Evolutionary conservation across 2,113 vertebrate genomes (phyloP).

Genomic region (Phoxinus phoxinus): DNA sequence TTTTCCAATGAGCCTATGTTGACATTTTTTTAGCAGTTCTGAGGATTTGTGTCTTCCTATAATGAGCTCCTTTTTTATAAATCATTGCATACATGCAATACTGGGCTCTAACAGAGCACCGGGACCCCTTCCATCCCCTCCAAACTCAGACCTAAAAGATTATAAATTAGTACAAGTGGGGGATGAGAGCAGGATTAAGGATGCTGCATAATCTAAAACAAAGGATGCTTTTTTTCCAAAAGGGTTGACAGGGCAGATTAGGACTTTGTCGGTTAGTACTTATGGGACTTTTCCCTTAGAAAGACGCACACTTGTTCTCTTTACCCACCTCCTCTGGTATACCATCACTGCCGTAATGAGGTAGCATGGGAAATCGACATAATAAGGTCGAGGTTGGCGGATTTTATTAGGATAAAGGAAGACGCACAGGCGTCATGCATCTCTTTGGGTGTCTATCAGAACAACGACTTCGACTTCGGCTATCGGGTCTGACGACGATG

Average conservation of each 20-base stretch:
- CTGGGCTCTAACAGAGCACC: slow-evolving; percentile 20
- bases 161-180: slow-evolving; percentile 71
- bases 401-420: slow-evolving; percentile 66
- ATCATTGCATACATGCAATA: slow-evolving; percentile 52
- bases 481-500: slow-evolving; percentile 66
- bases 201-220: slow-evolving; percentile 77
- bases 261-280: slow-evolving; percentile 73
- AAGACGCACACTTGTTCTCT: slow-evolving; percentile 64
- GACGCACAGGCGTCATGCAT: slow-evolving; percentile 64
- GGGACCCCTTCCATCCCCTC: slow-evolving; percentile 1
- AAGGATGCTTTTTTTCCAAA: slow-evolving; percentile 73
- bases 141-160: not conserved
- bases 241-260: slow-evolving; percentile 70
- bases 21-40: not conserved
- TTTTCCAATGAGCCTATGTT: not conserved
- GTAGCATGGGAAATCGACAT: slow-evolving; percentile 73
- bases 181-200: slow-evolving; percentile 79
- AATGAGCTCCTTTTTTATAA: slow-evolving; percentile 69
- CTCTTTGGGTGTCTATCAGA: slow-evolving; percentile 61
- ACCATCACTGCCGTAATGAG: slow-evolving; percentile 69
- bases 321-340: slow-evolving; percentile 61
- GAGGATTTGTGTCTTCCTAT: slow-evolving; percentile 32
- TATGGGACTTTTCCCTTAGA: slow-evolving; percentile 76
- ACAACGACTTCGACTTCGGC: slow-evolving; percentile 61
- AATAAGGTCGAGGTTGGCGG: slow-evolving; percentile 73